Percentiles rank a stretch among this genome's conserved stretches.
Conservation (phyloP, 2,888 invertebrate species). For the Caenorhabditis zanzibari region DNA sequence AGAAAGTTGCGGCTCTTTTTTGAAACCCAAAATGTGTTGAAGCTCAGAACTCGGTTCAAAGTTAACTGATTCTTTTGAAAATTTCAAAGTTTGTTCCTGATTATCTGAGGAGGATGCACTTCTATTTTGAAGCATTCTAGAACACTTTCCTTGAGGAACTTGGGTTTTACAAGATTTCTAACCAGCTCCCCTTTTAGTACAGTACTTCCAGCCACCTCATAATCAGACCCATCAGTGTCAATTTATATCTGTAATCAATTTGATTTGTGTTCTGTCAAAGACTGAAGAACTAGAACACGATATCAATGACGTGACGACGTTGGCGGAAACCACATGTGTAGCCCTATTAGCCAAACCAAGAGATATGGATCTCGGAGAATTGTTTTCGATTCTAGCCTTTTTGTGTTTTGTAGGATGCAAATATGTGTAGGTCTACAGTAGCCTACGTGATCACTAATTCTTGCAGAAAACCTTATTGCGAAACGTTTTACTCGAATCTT, state of each 20-base stretch:
- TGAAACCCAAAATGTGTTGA: too few relatives aligned
- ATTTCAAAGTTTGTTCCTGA: too few relatives aligned
- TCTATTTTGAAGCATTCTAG: too few relatives aligned
- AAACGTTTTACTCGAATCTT: background rate
- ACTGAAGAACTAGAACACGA: constrained; percentile 30
- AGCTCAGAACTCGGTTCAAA: too few relatives aligned
- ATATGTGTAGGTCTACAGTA: constrained; percentile 20
- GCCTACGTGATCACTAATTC: background rate
- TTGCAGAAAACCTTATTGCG: background rate
- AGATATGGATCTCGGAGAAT: constrained; percentile 17
- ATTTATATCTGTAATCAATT: constrained; percentile 14
- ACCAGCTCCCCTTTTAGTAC: background rate
- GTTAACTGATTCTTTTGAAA: too few relatives aligned
- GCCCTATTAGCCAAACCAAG: constrained; percentile 23
- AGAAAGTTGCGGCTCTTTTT: too few relatives aligned
- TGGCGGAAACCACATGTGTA: constrained; percentile 23
- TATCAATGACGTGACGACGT: constrained; percentile 16
- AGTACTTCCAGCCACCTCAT: background rate
- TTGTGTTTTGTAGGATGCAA: constrained; percentile 34
- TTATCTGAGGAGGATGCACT: too few relatives aligned
- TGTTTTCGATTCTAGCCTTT: constrained; percentile 19
- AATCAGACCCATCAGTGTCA: background rate
- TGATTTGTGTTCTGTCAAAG: constrained; percentile 18
- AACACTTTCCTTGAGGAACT: too few relatives aligned
- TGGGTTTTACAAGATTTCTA: background rate